Evolutionary conservation across 2,797 vertebrate species (phyloP).

Genomic region (Toxotes lorentzi): DNA sequence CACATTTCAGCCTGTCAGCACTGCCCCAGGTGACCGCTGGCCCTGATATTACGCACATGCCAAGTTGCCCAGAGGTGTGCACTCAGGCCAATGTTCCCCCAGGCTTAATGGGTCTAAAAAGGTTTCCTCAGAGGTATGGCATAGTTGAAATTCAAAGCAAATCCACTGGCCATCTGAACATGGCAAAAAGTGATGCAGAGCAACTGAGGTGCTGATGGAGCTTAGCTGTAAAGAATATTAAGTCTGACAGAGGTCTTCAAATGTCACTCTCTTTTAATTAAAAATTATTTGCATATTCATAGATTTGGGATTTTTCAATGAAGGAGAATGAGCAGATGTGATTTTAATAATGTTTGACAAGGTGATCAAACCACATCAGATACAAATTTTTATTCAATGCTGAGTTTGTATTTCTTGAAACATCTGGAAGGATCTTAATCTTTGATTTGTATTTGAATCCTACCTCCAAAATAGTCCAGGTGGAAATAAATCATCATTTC

Average conservation of each 20-base stretch:
- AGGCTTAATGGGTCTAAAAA: constrained; percentile 52
- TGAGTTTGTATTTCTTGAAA: too few relatives aligned
- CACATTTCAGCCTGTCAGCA: constrained; percentile 72
- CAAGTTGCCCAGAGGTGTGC: constrained; percentile 64
- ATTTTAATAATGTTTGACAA: not conserved
- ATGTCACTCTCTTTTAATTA: constrained; percentile 13
- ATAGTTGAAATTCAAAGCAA: constrained; percentile 50
- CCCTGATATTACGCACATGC: constrained; percentile 63
- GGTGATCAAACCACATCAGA: not conserved
- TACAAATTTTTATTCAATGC: too few relatives aligned
- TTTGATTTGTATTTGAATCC: not conserved
- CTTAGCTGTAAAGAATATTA: constrained; percentile 26
- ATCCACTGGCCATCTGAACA: constrained; percentile 27
- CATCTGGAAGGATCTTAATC: too few relatives aligned
- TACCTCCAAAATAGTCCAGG: too few relatives aligned
- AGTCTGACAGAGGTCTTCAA: constrained; percentile 40
- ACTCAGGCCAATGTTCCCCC: constrained; percentile 37
- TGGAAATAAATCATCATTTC: too few relatives aligned
- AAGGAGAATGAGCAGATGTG: not conserved
- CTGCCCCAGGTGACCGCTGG: constrained; percentile 55
- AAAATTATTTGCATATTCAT: not conserved
- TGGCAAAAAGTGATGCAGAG: constrained; percentile 18
- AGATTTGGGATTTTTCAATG: too few relatives aligned
- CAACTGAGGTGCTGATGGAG: constrained; percentile 26
- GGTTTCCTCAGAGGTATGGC: constrained; percentile 29